Base-by-base conservation (phyloP, 2,888 invertebrate genomes). In the Epirrhoe alternata region DNA sequence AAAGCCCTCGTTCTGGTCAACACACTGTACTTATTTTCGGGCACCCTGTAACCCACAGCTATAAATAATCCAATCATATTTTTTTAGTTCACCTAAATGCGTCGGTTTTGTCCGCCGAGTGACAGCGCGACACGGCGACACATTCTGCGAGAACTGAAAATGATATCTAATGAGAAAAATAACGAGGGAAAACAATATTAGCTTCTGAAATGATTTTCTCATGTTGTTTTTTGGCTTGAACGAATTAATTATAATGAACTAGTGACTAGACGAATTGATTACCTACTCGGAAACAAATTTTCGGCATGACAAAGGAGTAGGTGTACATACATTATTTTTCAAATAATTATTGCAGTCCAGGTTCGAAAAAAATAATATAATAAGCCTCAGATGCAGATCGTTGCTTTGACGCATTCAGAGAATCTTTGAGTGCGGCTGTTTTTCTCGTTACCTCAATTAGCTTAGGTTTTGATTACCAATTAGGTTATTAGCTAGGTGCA, bases 1-100 rank as follows among this genome's bases (percentile, higher is more conserved):
- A 38, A 38, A 38, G 12, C 8, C 3, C 4, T 38, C 17, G 8
- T 50, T 49, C 16, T 8, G 17, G 24, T 24, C 1, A 10, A 8
- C 49, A 24, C 7, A 10, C 30, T 4, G 38, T 42, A 42, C 8
- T 16, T 50, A 47, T 38, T 51, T 6, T 35, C 12, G n/a, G 45
- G n/a, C 53, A 53, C 16, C 16, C 53, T 47, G 60, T 61, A 33
- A 33, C 14, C 16, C 5, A 52, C 24, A 61, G 64, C 70, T 80
- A 80, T 80, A 75, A 82, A 80, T 80, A 80, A 74, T 62, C 71
- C 69, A 76, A 78, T 83, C 76, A 80, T 80, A 77, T 79, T 80
- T 81, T 24, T 84, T 73, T 73, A 78, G 79, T 80, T 84, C 83
- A 84, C 83, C 83, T 83, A 80, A 83, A 84, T 78, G 80, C 73